phyloP scores from a whole-genome alignment of 2,888 invertebrate species.

The Andrena marginata region DNA sequence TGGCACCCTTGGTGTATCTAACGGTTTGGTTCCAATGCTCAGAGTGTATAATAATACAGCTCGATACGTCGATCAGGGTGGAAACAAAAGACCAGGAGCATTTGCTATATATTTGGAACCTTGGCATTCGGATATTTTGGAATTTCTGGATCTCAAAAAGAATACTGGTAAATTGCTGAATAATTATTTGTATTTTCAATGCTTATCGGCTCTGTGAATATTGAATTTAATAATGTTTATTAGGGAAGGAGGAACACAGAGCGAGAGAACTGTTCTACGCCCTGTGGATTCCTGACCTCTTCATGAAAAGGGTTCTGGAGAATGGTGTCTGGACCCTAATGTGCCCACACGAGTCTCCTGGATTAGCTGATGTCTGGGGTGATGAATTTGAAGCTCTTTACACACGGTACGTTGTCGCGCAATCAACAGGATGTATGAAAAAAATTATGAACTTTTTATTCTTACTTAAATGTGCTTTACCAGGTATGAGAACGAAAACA shows the following conservation, averaged over 20 bases:
- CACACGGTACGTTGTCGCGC: slow-evolving; percentile 86
- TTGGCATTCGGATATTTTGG: slow-evolving; percentile 99
- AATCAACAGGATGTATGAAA: not conserved
- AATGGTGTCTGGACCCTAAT: slow-evolving; percentile 97
- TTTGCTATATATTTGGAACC: slow-evolving; percentile 99
- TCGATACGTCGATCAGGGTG: slow-evolving; percentile 98
- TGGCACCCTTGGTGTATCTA: slow-evolving; percentile 97
- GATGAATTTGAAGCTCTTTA: slow-evolving; percentile 97
- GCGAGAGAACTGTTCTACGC: slow-evolving; percentile 98
- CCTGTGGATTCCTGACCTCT: slow-evolving; percentile 99
- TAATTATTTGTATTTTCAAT: not conserved
- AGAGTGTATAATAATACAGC: slow-evolving; percentile 98
- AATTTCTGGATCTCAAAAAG: slow-evolving; percentile 97
- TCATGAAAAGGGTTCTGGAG: slow-evolving; percentile 96
- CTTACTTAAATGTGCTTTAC: not conserved
- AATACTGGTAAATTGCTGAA: slow-evolving; percentile 89
- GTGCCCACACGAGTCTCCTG: slow-evolving; percentile 98
- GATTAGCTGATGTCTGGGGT: slow-evolving; percentile 96
- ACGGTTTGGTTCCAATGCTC: slow-evolving; percentile 98
- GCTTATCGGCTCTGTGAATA: not conserved
- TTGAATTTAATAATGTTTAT: slow-evolving; percentile 6
- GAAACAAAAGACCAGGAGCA: slow-evolving; percentile 98
- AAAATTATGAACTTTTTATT: not conserved
- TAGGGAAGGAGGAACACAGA: slow-evolving; percentile 95
- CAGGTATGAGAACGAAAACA: slow-evolving; percentile 93